Conservation (phyloP, 2,797 vertebrate genomes). For the Argya squamiceps region DNA sequence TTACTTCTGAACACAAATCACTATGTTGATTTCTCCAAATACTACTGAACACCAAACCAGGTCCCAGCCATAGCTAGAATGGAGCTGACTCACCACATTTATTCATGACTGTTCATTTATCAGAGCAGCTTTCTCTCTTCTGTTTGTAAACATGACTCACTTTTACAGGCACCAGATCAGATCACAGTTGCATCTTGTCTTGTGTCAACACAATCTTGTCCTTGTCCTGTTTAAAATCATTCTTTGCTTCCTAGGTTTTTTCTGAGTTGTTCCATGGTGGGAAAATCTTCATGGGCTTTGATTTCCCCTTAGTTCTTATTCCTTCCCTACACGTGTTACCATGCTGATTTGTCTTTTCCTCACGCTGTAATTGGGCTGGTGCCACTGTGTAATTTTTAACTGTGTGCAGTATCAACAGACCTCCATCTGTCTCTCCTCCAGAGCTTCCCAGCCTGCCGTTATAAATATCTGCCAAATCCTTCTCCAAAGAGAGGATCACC, state of each 20-base stretch:
- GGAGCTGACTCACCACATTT: neutral
- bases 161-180: neutral
- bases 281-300: neutral
- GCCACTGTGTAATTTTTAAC: conserved; percentile 63
- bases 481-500: conserved; percentile 56
- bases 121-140: neutral
- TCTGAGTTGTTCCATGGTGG: neutral
- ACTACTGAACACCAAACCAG: neutral
- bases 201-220: neutral
- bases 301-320: neutral
- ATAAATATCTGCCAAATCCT: conserved; percentile 56
- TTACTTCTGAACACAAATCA: neutral
- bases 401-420: conserved; percentile 47
- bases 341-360: conserved; percentile 11
- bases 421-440: conserved; percentile 65
- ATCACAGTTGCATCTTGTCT: neutral
- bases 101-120: neutral
- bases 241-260: neutral
- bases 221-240: neutral
- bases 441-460: conserved; percentile 31
- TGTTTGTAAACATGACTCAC: neutral
- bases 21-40: neutral
- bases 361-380: conserved; percentile 34
- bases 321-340: neutral
- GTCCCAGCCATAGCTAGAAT: neutral